Base-by-base conservation (phyloP, 2,888 invertebrate genomes). In the Leucozona laternaria region DNA sequence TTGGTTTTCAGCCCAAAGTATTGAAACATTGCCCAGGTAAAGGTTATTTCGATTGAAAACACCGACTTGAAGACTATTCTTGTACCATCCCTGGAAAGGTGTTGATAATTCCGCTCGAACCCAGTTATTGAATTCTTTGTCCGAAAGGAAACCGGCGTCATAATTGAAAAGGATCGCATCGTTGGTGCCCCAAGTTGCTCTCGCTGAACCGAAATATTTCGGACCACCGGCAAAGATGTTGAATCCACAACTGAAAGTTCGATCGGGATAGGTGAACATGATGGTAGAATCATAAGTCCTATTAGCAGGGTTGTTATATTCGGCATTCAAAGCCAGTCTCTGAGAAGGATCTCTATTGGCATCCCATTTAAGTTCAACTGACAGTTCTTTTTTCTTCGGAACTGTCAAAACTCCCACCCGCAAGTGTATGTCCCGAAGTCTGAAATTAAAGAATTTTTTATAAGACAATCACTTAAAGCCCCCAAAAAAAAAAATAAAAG, bases 301-400 rank as follows among this genome's bases (percentile, higher is more conserved):
- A 0, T 93, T 91, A 0, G 93, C 94, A 76, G 94, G 94, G 89
- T 93, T 95, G 87, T 94, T 94, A 66, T 96, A 94, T 83, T 95
- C 95, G 0, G 95, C 92, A 73, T 94, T 94, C 0, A 93, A 66
- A 0, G 91, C 92, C 13, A 93, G 71, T 28, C 92, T 88, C 91
- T 96, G 95, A 60, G 95, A 94, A 0, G 97, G 97, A 93, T 97
- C 96, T 8, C 97, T 94, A 91, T 97, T 97, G 0, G 96, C 97
- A 90, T 97, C 97, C 97, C 97, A 97, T 91, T 96, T 96, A 20
- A 97, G 91, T 76, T 96, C 96, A 1, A 96, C 93, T 5, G 95
- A 95, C 0, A 96, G 93, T 31, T 95, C 95, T 90, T 96, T 96
- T 70, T 94, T 94, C 13, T 93, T 92, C 0, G 94, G 93, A 8